Evolutionary conservation across 2,113 vertebrate genomes (phyloP).

Genomic region (Desmodus rotundus): DNA sequence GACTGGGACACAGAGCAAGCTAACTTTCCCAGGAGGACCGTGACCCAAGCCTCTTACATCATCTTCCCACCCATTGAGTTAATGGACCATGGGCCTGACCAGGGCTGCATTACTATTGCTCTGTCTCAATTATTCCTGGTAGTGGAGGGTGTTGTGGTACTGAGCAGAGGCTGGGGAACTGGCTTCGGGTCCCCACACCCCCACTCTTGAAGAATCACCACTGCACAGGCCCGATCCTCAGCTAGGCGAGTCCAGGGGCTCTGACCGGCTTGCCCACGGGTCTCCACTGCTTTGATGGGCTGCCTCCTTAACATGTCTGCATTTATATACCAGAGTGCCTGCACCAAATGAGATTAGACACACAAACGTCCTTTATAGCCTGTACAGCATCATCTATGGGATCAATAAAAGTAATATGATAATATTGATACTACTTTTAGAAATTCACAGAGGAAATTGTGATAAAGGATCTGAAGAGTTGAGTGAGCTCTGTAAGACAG

Average conservation of each 20-base stretch:
- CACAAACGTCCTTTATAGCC: not conserved
- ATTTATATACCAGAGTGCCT: not conserved
- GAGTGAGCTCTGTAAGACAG: not conserved
- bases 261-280: not conserved
- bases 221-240: not conserved
- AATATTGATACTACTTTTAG: not conserved
- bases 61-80: not conserved
- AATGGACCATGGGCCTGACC: not conserved
- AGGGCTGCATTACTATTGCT: not conserved
- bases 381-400: not conserved
- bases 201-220: not conserved
- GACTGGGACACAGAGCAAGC: not conserved
- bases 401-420: not conserved
- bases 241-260: not conserved
- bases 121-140: not conserved
- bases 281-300: not conserved
- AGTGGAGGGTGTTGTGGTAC: not conserved
- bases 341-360: not conserved
- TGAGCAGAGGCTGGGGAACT: not conserved
- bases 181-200: not conserved
- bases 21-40: not conserved
- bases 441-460: not conserved
- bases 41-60: not conserved
- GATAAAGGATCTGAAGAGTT: not conserved
- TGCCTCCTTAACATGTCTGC: not conserved